Evolutionary conservation across 2,888 invertebrate species (phyloP).

Genomic region (Pseudococcus jackbeardsleyi): DNA sequence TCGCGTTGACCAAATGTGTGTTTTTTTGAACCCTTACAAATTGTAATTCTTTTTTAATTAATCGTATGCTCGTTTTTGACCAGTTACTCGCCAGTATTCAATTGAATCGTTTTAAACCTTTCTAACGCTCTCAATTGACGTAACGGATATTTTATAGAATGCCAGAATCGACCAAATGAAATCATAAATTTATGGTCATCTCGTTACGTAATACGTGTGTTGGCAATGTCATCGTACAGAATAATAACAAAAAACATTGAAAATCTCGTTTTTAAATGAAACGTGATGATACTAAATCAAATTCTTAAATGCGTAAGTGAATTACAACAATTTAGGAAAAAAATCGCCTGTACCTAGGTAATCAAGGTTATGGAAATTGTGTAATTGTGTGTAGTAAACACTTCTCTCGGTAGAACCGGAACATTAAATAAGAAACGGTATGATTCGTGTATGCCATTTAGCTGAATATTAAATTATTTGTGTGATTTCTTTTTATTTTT

Average conservation of each 20-base stretch:
- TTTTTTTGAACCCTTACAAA: neutral
- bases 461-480: too few species aligned
- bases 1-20: neutral
- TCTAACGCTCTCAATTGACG: neutral
- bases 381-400: neutral
- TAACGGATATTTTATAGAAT: neutral
- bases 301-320: neutral
- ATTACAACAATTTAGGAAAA: neutral
- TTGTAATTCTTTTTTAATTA: neutral
- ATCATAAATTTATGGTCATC: neutral
- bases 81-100: neutral
- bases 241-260: neutral
- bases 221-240: neutral
- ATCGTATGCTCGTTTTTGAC: neutral
- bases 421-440: constrained; percentile 20
- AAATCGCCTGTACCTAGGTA: neutral
- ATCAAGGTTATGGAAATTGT: constrained; percentile 2
- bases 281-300: neutral
- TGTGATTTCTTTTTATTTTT: too few species aligned
- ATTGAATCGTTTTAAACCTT: neutral
- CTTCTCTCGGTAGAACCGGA: neutral
- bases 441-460: neutral
- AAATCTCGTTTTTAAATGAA: too few species aligned
- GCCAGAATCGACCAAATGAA: neutral
- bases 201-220: too few species aligned